Conservation (phyloP, 2,797 vertebrate genomes). For the Danio jaintianensis region DNA sequence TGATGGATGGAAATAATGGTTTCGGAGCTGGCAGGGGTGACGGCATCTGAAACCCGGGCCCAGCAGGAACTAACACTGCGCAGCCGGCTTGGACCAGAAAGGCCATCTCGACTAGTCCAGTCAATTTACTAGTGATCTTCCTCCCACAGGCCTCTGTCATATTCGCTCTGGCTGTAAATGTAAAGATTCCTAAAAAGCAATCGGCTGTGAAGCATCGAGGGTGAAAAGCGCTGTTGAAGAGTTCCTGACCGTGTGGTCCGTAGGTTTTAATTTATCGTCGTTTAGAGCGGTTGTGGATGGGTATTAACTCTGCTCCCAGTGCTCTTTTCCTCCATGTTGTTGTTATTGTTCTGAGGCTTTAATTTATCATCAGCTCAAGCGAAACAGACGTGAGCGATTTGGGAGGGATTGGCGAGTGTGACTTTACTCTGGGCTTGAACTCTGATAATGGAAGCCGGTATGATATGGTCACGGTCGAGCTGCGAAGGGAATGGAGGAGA, state of each 20-base stretch:
- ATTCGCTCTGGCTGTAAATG: slow-evolving; percentile 42
- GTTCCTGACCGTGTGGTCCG: slow-evolving; percentile 54
- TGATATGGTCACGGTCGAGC: slow-evolving; percentile 53
- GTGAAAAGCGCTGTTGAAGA: slow-evolving; percentile 45
- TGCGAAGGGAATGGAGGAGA: slow-evolving; percentile 44
- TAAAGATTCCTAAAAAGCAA: slow-evolving; percentile 59
- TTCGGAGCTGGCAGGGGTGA: slow-evolving; percentile 37
- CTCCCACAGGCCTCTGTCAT: slow-evolving; percentile 17
- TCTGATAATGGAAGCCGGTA: slow-evolving; percentile 57
- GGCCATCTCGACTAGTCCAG: slow-evolving; percentile 53
- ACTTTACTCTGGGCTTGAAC: slow-evolving; percentile 57
- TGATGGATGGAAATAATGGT: slow-evolving; percentile 55
- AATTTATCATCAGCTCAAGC: slow-evolving; percentile 64
- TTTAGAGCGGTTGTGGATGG: slow-evolving; percentile 51
- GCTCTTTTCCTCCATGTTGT: slow-evolving; percentile 50
- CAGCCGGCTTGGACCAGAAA: slow-evolving; percentile 49
- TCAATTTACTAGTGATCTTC: slow-evolving; percentile 53
- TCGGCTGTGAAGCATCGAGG: slow-evolving; percentile 53
- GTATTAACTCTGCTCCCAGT: slow-evolving; percentile 56
- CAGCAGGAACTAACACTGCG: slow-evolving; percentile 40
- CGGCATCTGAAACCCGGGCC: slow-evolving; percentile 41
- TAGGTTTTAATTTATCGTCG: slow-evolving; percentile 60
- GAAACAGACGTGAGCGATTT: slow-evolving; percentile 53
- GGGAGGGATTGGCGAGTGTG: slow-evolving; percentile 38
- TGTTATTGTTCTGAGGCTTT: slow-evolving; percentile 61